Evolutionary conservation across 2,113 vertebrate species (phyloP), one percentile per base, ranked within the genome.

Genomic region (Pimephales promelas): DNA sequence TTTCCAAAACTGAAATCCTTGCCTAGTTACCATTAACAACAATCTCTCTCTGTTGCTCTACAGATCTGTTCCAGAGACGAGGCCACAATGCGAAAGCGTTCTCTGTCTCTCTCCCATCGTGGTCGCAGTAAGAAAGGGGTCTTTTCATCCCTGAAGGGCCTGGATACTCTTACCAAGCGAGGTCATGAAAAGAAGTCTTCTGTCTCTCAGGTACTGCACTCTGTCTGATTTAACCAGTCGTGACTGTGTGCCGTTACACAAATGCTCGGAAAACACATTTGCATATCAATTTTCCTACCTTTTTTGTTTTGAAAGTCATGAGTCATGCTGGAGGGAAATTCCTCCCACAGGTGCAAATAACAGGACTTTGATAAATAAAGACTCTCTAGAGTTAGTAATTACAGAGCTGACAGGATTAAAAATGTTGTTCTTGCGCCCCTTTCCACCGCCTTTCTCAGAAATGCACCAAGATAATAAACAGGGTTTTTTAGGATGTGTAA

Each of bases 21-120:
- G 24, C n/a, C 22, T 72, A 26, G 72, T 56, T 36, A n/a, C 34
- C 31, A 68, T 47, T n/a, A 10, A 8, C 1, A 5, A 16, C 40
- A 34, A 34, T 62, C 61, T 59, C 61, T 59, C 28, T 57, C 28
- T 74, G 62, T 72, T 84, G 18, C 74, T 49, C 31, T 83, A 79
- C 86, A 99, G 98, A 96, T 99, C 84, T 99, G 97, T 84, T 98
- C 98, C 79, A 94, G 98, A 89, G 97, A 98, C 76, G 97, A 98
- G 88, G 92, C 96, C 70, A 95, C 95, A 9, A 92, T 98, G 81
- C 93, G 97, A 87, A 97, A 97, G 84, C 96, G 96, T 77, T 97
- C 96, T 0, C 86, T 98, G 54, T 98, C 97, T 26, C 87, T 97
- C 84, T 96, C 94, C 0, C 95, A 95, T 86, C 90, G 89, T 71